These are phyloP conservation scores for Magallana angulata DNA, from an alignment of 1,140 invertebrate genomes.

Conservation along the genomic window DNA sequence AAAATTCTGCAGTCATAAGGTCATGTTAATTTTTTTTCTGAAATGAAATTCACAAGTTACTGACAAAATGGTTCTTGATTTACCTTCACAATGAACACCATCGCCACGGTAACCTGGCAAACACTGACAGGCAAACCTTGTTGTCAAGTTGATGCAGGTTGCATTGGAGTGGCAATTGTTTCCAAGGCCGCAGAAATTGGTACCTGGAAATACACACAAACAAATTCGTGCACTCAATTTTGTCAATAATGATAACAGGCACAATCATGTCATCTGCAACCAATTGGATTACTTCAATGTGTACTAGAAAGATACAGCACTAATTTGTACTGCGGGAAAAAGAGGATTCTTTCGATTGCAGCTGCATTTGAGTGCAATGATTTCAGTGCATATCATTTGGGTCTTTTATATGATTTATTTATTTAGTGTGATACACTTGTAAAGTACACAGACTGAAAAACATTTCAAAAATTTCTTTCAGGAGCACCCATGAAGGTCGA, in stretches of 20 bases:
- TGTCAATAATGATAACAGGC: neutral
- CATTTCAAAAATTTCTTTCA: too few species aligned
- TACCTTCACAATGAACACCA: constrained; percentile 81
- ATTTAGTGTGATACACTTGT: too few species aligned
- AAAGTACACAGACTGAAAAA: too few species aligned
- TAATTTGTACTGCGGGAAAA: neutral
- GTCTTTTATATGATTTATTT: neutral
- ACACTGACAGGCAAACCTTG: constrained; percentile 92
- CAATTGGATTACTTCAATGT: neutral
- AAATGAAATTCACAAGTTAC: too few species aligned
- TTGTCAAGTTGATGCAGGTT: constrained; percentile 90
- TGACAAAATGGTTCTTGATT: neutral
- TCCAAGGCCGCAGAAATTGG: constrained; percentile 92
- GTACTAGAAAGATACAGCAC: neutral
- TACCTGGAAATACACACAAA: constrained; percentile 82
- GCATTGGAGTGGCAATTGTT: constrained; percentile 88
- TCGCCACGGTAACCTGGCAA: constrained; percentile 90
- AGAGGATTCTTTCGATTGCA: neutral
- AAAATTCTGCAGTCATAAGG: too few species aligned
- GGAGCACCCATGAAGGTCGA: too few species aligned
- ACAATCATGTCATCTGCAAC: neutral
- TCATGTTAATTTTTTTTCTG: neutral
- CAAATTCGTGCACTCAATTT: neutral
- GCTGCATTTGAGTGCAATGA: neutral
- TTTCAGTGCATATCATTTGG: neutral